Base-by-base conservation (phyloP, 2,797 vertebrate genomes). In the Furcifer pardalis region DNA sequence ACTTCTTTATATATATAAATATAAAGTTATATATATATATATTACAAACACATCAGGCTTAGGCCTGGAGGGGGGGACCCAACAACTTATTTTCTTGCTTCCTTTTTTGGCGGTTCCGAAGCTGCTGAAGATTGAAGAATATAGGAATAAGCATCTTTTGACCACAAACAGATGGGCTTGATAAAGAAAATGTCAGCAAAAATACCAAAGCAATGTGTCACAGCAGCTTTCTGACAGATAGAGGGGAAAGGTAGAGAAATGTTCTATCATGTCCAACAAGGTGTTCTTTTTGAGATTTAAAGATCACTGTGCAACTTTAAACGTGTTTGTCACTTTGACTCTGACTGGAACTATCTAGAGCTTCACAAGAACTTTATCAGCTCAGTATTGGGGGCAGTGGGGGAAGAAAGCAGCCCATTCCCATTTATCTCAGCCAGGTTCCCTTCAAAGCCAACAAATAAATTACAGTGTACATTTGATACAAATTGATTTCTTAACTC, bases 401-500 rank as follows among this genome's bases (percentile, higher is more conserved):
- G 42, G 13, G 91, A 92, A 95, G 95, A 95, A 96, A 96, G 95
- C 94, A 95, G 97, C 97, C 97, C 95, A 97, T 96, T 97, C 97
- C 97, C 97, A 98, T 99, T 99, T 98, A 99, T 99, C 98, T 99
- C 98, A 96, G 97, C 98, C 97, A 97, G 97, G 97, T 97, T 98
- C 97, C 98, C 98, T 99, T 99, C 98, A 99, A 99, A 99, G 98
- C 97, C 98, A 98, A 99, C 98, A 99, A 99, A 99, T 99, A 99
- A 99, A 99, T 99, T 99, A 99, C 98, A 99, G 98, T 98, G 98
- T 98, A 99, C 98, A 99, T 99, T 99, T 99, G 98, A 99, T 99
- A 99, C 98, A 99, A 99, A 99, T 99, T 99, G 98, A 99, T 99
- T 99, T 98, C 98, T 98, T 98, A 99, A 99, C 98, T 99, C 97